phyloP scores from a whole-genome alignment of 2,888 invertebrate species.

The Sussaba pulchella region DNA sequence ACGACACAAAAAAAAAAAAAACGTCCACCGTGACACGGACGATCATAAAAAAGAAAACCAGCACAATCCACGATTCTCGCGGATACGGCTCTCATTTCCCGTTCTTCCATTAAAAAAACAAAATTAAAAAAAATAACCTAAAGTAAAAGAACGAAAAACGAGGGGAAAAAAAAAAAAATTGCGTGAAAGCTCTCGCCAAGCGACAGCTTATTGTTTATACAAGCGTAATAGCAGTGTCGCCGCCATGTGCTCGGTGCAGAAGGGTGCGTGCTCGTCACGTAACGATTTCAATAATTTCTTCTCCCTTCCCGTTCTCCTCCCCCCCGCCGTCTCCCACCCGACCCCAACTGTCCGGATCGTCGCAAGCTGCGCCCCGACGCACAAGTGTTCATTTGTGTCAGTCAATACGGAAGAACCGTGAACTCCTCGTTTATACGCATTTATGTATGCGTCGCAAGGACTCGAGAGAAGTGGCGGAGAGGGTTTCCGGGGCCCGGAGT shows the following conservation, averaged over 20 bases:
- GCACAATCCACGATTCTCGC: too few species aligned
- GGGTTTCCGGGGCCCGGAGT: too few species aligned
- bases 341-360: neutral
- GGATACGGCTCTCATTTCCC: too few species aligned
- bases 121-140: too few species aligned
- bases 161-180: neutral
- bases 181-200: constrained; percentile 14
- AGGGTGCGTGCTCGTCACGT: constrained; percentile 45
- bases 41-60: too few species aligned
- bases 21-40: too few species aligned
- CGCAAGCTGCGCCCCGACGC: constrained; percentile 22
- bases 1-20: too few species aligned
- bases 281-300: constrained; percentile 60
- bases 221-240: constrained; percentile 28
- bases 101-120: too few species aligned
- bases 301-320: neutral
- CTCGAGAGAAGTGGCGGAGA: neutral
- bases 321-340: neutral
- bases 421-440: constrained; percentile 8
- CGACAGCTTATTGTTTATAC: constrained; percentile 37
- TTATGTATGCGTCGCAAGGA: constrained; percentile 35
- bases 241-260: constrained; percentile 35
- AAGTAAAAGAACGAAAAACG: too few species aligned
- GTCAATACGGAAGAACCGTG: constrained; percentile 39
- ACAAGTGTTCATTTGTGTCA: constrained; percentile 52